phyloP scores from a whole-genome alignment of 2,888 invertebrate species.

The Automeris io region DNA sequence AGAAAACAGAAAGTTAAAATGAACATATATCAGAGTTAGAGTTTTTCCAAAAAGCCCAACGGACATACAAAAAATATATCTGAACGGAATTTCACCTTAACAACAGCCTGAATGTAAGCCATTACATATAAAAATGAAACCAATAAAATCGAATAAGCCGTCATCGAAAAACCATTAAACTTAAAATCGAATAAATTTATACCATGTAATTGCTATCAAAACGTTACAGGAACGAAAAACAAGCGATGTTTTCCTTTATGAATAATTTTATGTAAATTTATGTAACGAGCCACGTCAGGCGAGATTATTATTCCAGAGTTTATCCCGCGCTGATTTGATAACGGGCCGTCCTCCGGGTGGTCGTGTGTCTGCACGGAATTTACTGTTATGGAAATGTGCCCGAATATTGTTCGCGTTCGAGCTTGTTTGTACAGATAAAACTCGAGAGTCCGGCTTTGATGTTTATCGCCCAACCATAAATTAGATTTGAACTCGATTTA shows the following conservation, averaged over 20 bases:
- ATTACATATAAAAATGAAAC: no score
- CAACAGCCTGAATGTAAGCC: no score
- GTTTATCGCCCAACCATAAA: neutral
- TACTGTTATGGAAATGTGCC: slow-evolving; percentile 9
- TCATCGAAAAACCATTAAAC: no score
- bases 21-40: no score
- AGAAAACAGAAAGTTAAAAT: no score
- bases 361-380: slow-evolving; percentile 12
- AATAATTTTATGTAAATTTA: slow-evolving; percentile 33
- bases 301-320: slow-evolving; percentile 36
- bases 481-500: neutral
- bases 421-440: slow-evolving; percentile 2
- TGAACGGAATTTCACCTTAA: no score
- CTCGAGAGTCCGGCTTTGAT: slow-evolving; percentile 1
- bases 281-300: slow-evolving; percentile 26
- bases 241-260: slow-evolving; percentile 11
- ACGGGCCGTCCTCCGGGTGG: slow-evolving; percentile 22
- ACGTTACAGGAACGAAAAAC: slow-evolving; percentile 12
- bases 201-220: slow-evolving; percentile 8
- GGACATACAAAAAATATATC: no score
- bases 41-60: no score
- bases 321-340: slow-evolving; percentile 38
- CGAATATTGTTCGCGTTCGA: slow-evolving; percentile 7
- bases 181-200: no score
- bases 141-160: no score